Percentiles rank a stretch among this genome's conserved stretches.
These are phyloP conservation scores for Notodonta ziczac DNA, from an alignment of 2,888 invertebrate genomes.

Conservation along the genomic window DNA sequence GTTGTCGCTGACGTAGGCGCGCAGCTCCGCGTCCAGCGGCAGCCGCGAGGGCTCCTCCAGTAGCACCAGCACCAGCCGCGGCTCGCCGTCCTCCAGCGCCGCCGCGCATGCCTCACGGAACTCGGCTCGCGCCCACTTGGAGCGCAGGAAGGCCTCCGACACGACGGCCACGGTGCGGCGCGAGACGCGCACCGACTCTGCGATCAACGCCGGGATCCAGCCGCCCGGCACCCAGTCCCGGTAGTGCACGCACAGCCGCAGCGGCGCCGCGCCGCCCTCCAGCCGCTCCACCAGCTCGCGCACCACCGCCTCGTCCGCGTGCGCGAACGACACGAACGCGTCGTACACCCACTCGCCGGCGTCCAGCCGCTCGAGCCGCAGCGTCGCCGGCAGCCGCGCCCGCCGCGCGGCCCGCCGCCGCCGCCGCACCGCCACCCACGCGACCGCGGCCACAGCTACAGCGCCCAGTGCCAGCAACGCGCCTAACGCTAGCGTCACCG, in stretches of 20 bases:
- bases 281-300: constrained; percentile 87
- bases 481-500: constrained; percentile 9
- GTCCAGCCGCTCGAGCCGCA: constrained; percentile 20
- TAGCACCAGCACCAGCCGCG: constrained; percentile 88
- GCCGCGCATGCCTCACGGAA: constrained; percentile 81
- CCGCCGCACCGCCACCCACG: constrained; percentile 20
- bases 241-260: constrained; percentile 87
- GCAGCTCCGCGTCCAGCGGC: constrained; percentile 85
- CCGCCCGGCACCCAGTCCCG: constrained; percentile 85
- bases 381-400: constrained; percentile 14
- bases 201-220: constrained; percentile 22
- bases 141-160: constrained; percentile 31
- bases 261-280: constrained; percentile 77
- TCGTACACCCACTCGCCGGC: constrained; percentile 79
- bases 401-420: constrained; percentile 24
- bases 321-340: constrained; percentile 92
- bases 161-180: constrained; percentile 17
- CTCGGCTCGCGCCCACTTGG: constrained; percentile 88
- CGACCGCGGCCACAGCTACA: constrained; percentile 14
- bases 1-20: constrained; percentile 87
- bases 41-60: constrained; percentile 78
- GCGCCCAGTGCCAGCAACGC: background rate
- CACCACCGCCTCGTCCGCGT: constrained; percentile 89
- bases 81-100: constrained; percentile 73
- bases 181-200: constrained; percentile 13